Percentiles rank a stretch among this genome's conserved stretches.
phyloP scores from a whole-genome alignment of 1,140 invertebrate genomes.

The Cydia strobilella region DNA sequence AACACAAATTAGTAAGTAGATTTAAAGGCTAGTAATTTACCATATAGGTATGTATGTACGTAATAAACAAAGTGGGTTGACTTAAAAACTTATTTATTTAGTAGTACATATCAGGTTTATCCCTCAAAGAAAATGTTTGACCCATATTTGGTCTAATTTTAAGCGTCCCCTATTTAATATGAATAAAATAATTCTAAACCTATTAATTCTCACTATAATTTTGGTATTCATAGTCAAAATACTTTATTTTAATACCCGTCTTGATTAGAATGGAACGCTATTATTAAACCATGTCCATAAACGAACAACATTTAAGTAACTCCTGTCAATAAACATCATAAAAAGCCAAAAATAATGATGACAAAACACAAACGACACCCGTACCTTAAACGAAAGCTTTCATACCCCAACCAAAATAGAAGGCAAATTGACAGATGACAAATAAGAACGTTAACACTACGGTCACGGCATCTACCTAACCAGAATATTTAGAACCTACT shows the following conservation, averaged over 20 bases:
- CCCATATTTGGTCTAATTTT: neutral
- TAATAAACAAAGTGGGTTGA: no score
- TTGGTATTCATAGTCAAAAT: no score
- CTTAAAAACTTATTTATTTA: no score
- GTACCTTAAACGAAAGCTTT: constrained; percentile 69
- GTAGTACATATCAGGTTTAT: no score
- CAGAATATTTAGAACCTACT: constrained; percentile 45
- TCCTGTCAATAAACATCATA: constrained; percentile 71
- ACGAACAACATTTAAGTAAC: constrained; percentile 17
- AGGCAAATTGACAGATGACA: constrained; percentile 79
- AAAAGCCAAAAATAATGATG: constrained; percentile 74
- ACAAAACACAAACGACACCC: constrained; percentile 62
- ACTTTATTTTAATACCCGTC: neutral
- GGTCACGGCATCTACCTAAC: constrained; percentile 54
- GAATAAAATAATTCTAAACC: neutral
- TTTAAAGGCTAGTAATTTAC: no score
- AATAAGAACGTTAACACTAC: constrained; percentile 74
- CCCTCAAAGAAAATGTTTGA: no score
- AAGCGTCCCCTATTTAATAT: neutral
- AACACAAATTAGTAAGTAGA: no score
- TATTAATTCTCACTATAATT: no score
- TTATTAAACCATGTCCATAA: constrained; percentile 22
- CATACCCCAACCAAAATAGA: constrained; percentile 75
- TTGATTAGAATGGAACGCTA: constrained; percentile 7
- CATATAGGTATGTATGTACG: no score